A percentile compares a stretch with the other conserved stretches of the same genome.
These are phyloP conservation scores for Ditylenchus dipsaci DNA, from an alignment of 1,140 invertebrate species.

Conservation along the genomic window DNA sequence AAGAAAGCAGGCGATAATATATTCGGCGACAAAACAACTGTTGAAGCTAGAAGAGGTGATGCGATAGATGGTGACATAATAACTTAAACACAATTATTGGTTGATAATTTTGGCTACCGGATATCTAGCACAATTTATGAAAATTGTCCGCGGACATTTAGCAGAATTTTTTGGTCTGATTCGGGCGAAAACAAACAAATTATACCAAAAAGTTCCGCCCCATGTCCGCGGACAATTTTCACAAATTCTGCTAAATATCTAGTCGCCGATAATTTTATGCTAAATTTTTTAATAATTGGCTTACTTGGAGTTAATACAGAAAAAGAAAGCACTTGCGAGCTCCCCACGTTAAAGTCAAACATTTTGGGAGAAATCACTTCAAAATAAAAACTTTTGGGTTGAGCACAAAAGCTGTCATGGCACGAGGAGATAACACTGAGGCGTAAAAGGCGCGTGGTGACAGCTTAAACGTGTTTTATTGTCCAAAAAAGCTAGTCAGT, in stretches of 20 bases:
- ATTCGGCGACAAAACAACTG: slow-evolving; percentile 10
- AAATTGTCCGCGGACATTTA: neutral
- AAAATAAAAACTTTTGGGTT: slow-evolving; percentile 14
- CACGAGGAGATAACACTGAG: slow-evolving; percentile 10
- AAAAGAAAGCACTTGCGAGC: slow-evolving; percentile 4
- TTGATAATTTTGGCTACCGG: too few species aligned
- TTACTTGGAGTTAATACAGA: slow-evolving; percentile 21
- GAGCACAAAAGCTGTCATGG: slow-evolving; percentile 5
- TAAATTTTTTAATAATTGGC: neutral
- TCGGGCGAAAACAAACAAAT: slow-evolving; percentile 4
- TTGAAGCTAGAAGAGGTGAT: slow-evolving; percentile 10
- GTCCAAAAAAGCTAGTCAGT: too few species aligned
- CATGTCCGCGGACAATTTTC: neutral
- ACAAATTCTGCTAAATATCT: too few species aligned
- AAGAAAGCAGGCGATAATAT: slow-evolving; percentile 14
- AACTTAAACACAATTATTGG: too few species aligned
- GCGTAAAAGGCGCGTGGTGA: slow-evolving; percentile 15
- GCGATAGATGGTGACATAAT: slow-evolving; percentile 4
- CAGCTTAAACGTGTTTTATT: neutral
- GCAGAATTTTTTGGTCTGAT: neutral
- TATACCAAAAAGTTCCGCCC: neutral
- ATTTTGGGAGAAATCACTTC: slow-evolving; percentile 3
- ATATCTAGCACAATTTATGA: too few species aligned
- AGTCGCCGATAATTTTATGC: too few species aligned
- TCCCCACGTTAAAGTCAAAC: slow-evolving; percentile 9